A percentile compares a stretch with the other conserved stretches of the same genome.
These are phyloP conservation scores for Drosophila sp. DNA, from an alignment of 1,140 invertebrate genomes.

Conservation along the genomic window DNA sequence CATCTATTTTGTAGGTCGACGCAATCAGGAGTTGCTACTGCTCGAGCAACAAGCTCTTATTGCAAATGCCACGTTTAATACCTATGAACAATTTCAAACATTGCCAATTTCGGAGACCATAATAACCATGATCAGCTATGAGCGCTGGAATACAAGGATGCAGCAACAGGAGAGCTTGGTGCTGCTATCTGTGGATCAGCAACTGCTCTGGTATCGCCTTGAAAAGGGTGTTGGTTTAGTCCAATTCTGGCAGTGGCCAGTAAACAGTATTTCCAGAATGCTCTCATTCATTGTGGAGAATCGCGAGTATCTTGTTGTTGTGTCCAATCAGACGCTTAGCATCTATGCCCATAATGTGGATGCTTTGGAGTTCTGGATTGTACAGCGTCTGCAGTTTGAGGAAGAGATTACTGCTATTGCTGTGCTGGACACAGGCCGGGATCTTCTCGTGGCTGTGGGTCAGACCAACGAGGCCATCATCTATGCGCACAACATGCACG, in stretches of 20 bases:
- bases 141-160: conserved; percentile 58
- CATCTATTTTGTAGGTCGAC: conserved; percentile 61
- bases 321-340: conserved; percentile 51
- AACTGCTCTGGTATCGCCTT: conserved; percentile 65
- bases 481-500: conserved; percentile 55
- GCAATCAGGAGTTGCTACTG: conserved; percentile 43
- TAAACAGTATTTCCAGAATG: conserved; percentile 46
- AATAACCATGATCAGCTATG: conserved; percentile 41
- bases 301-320: conserved; percentile 51
- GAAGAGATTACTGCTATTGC: conserved; percentile 46
- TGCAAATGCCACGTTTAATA: conserved; percentile 13
- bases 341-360: conserved; percentile 69
- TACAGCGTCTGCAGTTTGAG: conserved; percentile 64
- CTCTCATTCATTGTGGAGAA: conserved; percentile 55
- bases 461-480: conserved; percentile 59
- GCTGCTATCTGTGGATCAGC: conserved; percentile 42
- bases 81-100: conserved; percentile 28
- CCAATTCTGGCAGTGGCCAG: conserved; percentile 66
- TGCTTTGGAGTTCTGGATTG: conserved; percentile 69
- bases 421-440: conserved; percentile 67
- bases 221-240: background rate
- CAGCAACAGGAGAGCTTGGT: conserved; percentile 59
- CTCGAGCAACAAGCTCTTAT: conserved; percentile 22
- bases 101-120: conserved; percentile 22
- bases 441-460: conserved; percentile 69